Evolutionary conservation across 1,140 invertebrate species (phyloP).

Genomic region (Dendrolimus punctatus): DNA sequence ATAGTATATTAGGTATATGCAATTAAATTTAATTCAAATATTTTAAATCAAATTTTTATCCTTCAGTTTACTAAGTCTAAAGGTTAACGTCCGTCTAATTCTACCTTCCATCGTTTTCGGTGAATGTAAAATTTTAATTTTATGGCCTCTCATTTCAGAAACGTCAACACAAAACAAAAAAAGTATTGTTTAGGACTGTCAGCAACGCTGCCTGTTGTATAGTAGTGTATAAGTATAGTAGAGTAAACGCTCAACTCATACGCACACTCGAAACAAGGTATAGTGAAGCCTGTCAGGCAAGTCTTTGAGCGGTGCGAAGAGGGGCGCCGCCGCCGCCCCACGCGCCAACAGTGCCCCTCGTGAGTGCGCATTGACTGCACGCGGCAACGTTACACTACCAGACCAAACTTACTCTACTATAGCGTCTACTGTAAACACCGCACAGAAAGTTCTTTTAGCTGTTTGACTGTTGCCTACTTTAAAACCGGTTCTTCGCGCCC

Average conservation of each 20-base stretch:
- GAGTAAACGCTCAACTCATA: conserved; percentile 23
- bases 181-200: conserved; percentile 39
- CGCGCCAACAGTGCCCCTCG: conserved; percentile 19
- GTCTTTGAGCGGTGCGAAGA: conserved; percentile 29
- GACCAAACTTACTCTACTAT: conserved; percentile 1
- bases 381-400: conserved; percentile 34
- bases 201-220: conserved; percentile 22
- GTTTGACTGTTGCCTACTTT: conserved; percentile 25
- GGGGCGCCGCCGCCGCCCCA: conserved; percentile 28
- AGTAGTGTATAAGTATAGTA: neutral
- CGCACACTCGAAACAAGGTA: conserved; percentile 58
- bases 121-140: conserved; percentile 40
- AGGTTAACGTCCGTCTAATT: too few relatives aligned
- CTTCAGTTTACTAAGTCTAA: too few relatives aligned
- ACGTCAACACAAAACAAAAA: conserved; percentile 65
- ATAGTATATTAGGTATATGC: too few relatives aligned
- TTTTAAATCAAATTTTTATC: too few relatives aligned
- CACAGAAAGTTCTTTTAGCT: too few relatives aligned
- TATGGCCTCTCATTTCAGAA: conserved; percentile 57
- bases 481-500: conserved; percentile 34
- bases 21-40: too few relatives aligned
- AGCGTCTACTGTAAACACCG: too few relatives aligned
- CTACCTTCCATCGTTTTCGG: too few relatives aligned
- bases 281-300: conserved; percentile 50
- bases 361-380: conserved; percentile 28